phyloP scores from a whole-genome alignment of 2,888 invertebrate species.

The Chesias legatella region DNA sequence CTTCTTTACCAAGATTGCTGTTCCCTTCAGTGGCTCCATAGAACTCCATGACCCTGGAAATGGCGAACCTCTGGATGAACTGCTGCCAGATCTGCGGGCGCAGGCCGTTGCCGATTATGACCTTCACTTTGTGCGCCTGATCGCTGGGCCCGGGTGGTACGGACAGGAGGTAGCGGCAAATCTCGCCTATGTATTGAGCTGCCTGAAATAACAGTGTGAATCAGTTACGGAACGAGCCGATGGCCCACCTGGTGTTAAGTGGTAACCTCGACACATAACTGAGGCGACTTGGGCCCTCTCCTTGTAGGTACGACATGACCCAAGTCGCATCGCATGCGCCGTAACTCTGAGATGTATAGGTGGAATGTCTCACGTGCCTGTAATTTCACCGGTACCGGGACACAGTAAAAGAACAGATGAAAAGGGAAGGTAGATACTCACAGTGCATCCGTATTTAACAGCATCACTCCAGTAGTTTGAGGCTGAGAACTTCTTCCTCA shows the following conservation, averaged over 20 bases:
- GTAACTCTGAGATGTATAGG: too few relatives aligned
- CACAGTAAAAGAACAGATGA: too few relatives aligned
- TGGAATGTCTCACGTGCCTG: too few relatives aligned
- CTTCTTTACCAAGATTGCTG: slow-evolving; percentile 87
- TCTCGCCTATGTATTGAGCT: slow-evolving; percentile 94
- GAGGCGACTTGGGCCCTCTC: too few relatives aligned
- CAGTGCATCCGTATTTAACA: slow-evolving; percentile 92
- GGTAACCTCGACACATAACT: too few relatives aligned
- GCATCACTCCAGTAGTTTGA: slow-evolving; percentile 96
- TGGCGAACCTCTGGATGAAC: slow-evolving; percentile 86
- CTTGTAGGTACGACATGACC: too few relatives aligned
- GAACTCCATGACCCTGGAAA: slow-evolving; percentile 91
- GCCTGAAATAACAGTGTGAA: slow-evolving; percentile 82
- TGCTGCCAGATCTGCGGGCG: slow-evolving; percentile 95
- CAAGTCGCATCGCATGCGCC: too few relatives aligned
- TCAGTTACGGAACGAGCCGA: too few relatives aligned
- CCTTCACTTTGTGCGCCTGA: slow-evolving; percentile 83
- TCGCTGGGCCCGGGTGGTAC: slow-evolving; percentile 83
- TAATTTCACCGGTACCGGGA: too few relatives aligned
- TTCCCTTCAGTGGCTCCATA: slow-evolving; percentile 99
- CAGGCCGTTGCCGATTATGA: slow-evolving; percentile 96
- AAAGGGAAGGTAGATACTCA: too few relatives aligned
- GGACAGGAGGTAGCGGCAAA: slow-evolving; percentile 91
- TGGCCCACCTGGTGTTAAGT: too few relatives aligned
- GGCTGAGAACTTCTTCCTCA: slow-evolving; percentile 96